Evolutionary conservation across 92 coral and sea anemone species (phyloP), one percentile per base, ranked within the genome.

Genomic region (Epizoanthus fatuus): DNA sequence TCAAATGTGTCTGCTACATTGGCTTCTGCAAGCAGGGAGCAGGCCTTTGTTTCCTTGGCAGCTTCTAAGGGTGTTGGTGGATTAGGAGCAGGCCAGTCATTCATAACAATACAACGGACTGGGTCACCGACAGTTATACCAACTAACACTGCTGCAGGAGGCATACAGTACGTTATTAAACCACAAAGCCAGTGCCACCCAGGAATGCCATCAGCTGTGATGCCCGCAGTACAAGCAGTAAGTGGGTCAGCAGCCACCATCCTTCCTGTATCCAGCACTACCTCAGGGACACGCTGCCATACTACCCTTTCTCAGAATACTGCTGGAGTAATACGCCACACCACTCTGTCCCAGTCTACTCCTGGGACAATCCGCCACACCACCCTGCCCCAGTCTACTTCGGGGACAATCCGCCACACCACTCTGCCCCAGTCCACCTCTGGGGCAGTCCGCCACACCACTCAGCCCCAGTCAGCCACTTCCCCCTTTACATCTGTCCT

Each of bases 121-220:
- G 93, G 96, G 14, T 85, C 98, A 4, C 94, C 98, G 0, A 87
- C 98, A 4, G 89, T 95, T 11, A 72, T 95, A 63, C 73, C 91
- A 5, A 57, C 91, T 45, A 86, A 13, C 16, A 68, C 89, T 12
- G 84, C 90, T 5, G 92, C 89, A 15, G 86, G 87, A 9, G 90
- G 94, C 49, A 90, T 92, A 20, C 98, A 94, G 83, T 95, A 92
- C 55, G 89, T 95, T 56, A 95, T 95, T 60, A 95, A 92, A 62
- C 98, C 98, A 5, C 98, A 95, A 72, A 95, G 98, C 37, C 97
- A 91, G 76, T 92, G 95, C 7, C 94, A 87, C 57, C 65, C 95
- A n/a, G 87, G 94, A 25, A 65, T 88, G 52, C 87, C 92, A 62
- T 68, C 78, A 58, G 72, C 83, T 5, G 80, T 75, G 45, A 81